Percentiles rank a stretch among this genome's conserved stretches.
phyloP scores from a whole-genome alignment of 2,888 invertebrate species.

The Timema cristinae region DNA sequence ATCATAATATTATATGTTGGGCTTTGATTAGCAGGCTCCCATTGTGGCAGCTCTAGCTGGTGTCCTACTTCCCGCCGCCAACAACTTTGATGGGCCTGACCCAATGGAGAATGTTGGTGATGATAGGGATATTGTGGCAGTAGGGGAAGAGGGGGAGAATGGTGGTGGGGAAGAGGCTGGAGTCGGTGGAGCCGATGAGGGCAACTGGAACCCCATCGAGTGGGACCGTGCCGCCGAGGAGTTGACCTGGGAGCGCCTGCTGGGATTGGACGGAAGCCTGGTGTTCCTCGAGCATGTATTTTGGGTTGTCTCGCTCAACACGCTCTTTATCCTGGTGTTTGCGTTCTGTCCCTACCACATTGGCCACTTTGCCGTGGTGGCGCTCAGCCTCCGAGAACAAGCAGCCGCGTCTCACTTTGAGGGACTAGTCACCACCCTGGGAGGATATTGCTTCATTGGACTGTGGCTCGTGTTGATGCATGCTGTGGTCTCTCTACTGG shows the following conservation, averaged over 20 bases:
- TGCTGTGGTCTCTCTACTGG: conserved; percentile 73
- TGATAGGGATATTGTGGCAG: conserved; percentile 31
- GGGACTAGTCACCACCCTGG: conserved; percentile 84
- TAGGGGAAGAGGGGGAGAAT: conserved; percentile 34
- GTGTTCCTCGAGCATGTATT: conserved; percentile 98
- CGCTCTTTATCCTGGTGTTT: conserved; percentile 93
- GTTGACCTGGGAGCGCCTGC: conserved; percentile 93
- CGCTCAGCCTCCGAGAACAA: conserved; percentile 63
- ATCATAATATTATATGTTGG: conserved; percentile 13
- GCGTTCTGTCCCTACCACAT: conserved; percentile 96
- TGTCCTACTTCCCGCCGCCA: conserved; percentile 20
- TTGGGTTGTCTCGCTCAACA: conserved; percentile 97
- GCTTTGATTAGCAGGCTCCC: conserved; percentile 10
- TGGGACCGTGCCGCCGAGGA: conserved; percentile 98
- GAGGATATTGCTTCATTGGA: conserved; percentile 91
- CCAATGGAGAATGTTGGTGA: conserved; percentile 23
- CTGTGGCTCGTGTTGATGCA: conserved; percentile 75
- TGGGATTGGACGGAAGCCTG: conserved; percentile 94
- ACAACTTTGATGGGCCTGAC: conserved; percentile 21
- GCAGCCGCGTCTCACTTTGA: conserved; percentile 82
- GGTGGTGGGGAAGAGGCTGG: conserved; percentile 39
- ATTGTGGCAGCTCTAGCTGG: conserved; percentile 17
- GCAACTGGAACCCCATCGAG: conserved; percentile 97
- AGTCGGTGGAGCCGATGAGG: conserved; percentile 59
- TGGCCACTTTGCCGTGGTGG: conserved; percentile 76